Evolutionary conservation across 2,113 vertebrate genomes (phyloP).

Genomic region (Zosterops borbonicus): DNA sequence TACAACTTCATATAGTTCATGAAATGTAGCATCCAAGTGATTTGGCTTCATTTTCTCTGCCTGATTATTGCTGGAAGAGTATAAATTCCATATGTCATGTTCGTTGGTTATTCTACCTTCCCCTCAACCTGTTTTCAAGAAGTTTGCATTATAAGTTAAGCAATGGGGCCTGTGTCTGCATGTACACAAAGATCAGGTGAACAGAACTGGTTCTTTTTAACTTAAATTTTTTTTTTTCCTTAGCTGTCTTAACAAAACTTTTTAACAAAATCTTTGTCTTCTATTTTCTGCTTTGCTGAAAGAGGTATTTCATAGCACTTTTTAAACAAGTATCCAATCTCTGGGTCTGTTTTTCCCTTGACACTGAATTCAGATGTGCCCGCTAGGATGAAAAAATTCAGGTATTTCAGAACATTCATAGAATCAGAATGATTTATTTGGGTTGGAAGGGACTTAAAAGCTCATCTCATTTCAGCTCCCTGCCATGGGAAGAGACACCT

Average conservation of each 20-base stretch:
- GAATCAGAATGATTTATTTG: not conserved
- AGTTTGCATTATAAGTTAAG: not conserved
- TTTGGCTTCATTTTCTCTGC: not conserved
- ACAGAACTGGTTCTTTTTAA: not conserved
- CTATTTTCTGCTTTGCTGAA: not conserved
- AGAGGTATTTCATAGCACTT: not conserved
- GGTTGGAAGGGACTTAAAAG: not conserved
- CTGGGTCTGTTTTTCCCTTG: not conserved
- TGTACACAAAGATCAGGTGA: not conserved
- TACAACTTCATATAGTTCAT: not conserved
- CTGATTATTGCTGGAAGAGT: not conserved
- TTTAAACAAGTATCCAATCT: not conserved
- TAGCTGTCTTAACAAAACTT: not conserved
- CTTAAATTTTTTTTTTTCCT: not conserved
- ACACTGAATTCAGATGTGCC: not conserved
- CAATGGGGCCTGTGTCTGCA: not conserved
- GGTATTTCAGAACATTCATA: not conserved
- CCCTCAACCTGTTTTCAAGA: not conserved
- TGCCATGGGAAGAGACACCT: not conserved
- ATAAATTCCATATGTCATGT: not conserved
- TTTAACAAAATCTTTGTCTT: not conserved
- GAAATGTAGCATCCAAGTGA: not conserved
- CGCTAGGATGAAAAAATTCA: not conserved
- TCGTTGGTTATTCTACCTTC: not conserved
- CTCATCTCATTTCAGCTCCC: not conserved